These are phyloP conservation scores for Australoheros facetus DNA, from an alignment of 2,797 vertebrate species.

Conservation along the genomic window DNA sequence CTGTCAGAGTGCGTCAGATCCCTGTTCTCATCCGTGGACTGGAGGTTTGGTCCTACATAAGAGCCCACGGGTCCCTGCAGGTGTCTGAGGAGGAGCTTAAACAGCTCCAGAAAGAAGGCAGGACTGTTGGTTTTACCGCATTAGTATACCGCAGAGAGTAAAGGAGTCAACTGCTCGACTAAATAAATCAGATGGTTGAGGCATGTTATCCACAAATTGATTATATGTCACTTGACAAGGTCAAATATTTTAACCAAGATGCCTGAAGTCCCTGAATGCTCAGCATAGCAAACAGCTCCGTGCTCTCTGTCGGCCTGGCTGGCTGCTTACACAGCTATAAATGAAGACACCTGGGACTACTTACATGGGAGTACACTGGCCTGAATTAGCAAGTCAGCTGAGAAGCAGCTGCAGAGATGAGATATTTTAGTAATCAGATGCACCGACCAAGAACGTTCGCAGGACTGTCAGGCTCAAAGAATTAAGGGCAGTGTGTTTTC, in stretches of 20 bases:
- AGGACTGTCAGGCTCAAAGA: slow-evolving; percentile 57
- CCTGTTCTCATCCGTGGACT: slow-evolving; percentile 15
- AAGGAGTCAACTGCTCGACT: slow-evolving; percentile 65
- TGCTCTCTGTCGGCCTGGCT: slow-evolving; percentile 58
- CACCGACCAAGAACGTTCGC: slow-evolving; percentile 69
- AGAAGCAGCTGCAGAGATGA: slow-evolving; percentile 74
- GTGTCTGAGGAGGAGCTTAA: slow-evolving; percentile 54
- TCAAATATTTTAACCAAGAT: slow-evolving; percentile 78
- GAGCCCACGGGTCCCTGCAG: slow-evolving; percentile 44
- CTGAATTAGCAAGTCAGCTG: slow-evolving; percentile 80
- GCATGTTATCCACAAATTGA: slow-evolving; percentile 76
- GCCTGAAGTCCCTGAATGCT: slow-evolving; percentile 71
- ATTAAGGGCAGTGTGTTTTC: slow-evolving; percentile 42
- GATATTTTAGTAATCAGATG: slow-evolving; percentile 81
- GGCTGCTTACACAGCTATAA: slow-evolving; percentile 77
- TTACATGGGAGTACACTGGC: slow-evolving; percentile 76
- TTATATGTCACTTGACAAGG: slow-evolving; percentile 79
- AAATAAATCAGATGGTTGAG: slow-evolving; percentile 72
- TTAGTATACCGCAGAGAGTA: slow-evolving; percentile 56
- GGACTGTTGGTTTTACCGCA: slow-evolving; percentile 44
- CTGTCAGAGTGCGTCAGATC: background rate
- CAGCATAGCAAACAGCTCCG: slow-evolving; percentile 70
- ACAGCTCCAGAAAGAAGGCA: slow-evolving; percentile 50
- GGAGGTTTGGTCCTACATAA: slow-evolving; percentile 33
- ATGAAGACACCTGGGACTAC: slow-evolving; percentile 77